Evolutionary conservation across 2,113 vertebrate species (phyloP), one percentile per base, ranked within the genome.

Genomic region (Sisor rabdophorus): DNA sequence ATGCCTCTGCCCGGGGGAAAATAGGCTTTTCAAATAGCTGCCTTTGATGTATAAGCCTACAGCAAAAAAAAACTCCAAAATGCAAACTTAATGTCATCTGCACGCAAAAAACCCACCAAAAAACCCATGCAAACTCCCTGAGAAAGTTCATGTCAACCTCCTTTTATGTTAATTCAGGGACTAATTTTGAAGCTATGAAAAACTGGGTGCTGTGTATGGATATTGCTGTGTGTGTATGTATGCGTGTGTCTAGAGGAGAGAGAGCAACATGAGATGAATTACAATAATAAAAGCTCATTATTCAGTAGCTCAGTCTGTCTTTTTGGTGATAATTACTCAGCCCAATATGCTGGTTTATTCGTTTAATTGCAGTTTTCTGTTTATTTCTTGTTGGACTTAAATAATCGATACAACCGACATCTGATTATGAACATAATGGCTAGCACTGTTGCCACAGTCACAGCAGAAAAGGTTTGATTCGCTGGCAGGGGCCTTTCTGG

Each of bases 141-240:
- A 81, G 82, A 87, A 83, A 78, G 73, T 84, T 83, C 80, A 85
- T 81, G 69, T 85, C 86, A 90, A 92, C 82, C 81, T 85, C 87
- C 78, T 74, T 52, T 73, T 85, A 84, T 88, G 88, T 87, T 89
- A 87, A 90, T 91, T 86, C 83, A 80, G 52, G 72, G 72, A 77
- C 86, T 82, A 91, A 88, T 88, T 74, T 76, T 64, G 80, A 75
- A 80, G 59, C 79, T 79, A 85, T 85, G 81, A 78, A 52, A 78
- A 13, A 28, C 20, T 48, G 55, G 65, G 55, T 60, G 54, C 13
- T 58, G 30, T 73, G n/a, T 40, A 17, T 55, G 22, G 55, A 13
- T 56, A 12, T 48, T 1, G 26, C 13, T 78, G 85, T 76, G 78
- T 76, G 83, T 81, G 82, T 26, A 1, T 73, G 52, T 47, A 28